Base-by-base conservation (phyloP, 1,140 invertebrate species). In the Chlorops oryzae region DNA sequence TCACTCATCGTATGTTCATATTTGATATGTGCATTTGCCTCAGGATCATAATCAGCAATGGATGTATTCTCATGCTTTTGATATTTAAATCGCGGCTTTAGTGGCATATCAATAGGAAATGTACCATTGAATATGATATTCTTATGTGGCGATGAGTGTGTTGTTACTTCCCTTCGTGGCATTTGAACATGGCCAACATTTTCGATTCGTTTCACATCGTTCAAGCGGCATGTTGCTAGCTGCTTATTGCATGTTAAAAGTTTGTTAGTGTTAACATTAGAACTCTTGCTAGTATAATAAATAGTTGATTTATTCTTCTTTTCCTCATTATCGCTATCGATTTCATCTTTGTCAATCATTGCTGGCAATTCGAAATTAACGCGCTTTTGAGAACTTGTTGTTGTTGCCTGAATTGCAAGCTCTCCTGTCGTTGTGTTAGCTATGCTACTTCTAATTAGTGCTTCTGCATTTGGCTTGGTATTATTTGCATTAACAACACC, bases 101-200 rank as follows among this genome's bases (percentile, higher is more conserved):
- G 35, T 4, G 86, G 85, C 55, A 78, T 74, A 63, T 88, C 87
- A 39, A 90, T 88, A 2, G 86, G 86, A 75, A 81, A 90, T 5
- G 87, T 90, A 25, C 87, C 87, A 44, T 86, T 86, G 63, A 88
- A 90, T 32, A 90, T 77, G 34, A 72, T 71, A 23, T 70, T 62
- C 3, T 53, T 53, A 17, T 44, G 25, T 3, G 38, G 20, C 3
- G 38, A 35, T 27, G 17, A 32, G n/a, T 7, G 18, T 18, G 18
- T 15, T 39, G 42, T 15, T 6, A 15, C 15, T 10, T 18, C 18
- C 12, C 10, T 38, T 35, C 24, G 23, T 10, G 18, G n/a, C 32
- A 40, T 20, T 40, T 40, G 9, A 10, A 40, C 28, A 32, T 32
- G 28, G 28, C 28, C 28, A 10, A 32, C 15, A 10, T 9, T 9